These are phyloP conservation scores for Gymnocheta viridis DNA, from an alignment of 2,888 invertebrate species.

Conservation along the genomic window DNA sequence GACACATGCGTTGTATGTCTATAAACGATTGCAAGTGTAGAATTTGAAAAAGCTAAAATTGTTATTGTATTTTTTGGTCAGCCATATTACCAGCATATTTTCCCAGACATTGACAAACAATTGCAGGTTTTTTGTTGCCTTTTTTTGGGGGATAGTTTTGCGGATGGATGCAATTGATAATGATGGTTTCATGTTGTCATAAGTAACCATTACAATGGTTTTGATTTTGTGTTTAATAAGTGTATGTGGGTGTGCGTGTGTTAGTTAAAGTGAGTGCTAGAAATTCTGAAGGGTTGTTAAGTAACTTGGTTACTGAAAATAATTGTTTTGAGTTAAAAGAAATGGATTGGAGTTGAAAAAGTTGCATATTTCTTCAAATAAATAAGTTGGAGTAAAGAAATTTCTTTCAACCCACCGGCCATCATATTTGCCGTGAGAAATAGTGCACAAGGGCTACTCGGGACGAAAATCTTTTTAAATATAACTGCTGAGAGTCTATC, in stretches of 20 bases:
- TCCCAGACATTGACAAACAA: constrained; percentile 62
- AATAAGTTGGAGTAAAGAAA: too few species aligned
- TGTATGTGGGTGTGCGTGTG: neutral
- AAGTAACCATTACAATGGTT: constrained; percentile 52
- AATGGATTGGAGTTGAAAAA: neutral
- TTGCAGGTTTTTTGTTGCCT: neutral
- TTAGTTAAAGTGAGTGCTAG: neutral
- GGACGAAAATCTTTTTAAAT: too few species aligned
- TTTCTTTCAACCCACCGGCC: too few species aligned
- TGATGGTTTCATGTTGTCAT: constrained; percentile 57
- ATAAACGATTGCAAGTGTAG: neutral
- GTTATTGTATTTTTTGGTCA: constrained; percentile 66
- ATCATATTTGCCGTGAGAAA: too few species aligned
- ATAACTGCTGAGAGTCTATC: too few species aligned
- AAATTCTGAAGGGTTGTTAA: constrained; percentile 12
- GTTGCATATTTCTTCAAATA: too few species aligned
- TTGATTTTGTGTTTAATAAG: constrained; percentile 36
- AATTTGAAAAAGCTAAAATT: constrained; percentile 59
- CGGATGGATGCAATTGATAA: constrained; percentile 55
- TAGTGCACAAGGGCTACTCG: too few species aligned
- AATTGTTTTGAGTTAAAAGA: neutral
- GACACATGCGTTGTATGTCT: constrained; percentile 60
- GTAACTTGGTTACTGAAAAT: neutral
- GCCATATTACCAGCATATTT: constrained; percentile 69
- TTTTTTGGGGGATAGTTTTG: constrained; percentile 63